Base-by-base conservation (phyloP, 2,113 vertebrate genomes). In the Hiodon tergisus region DNA sequence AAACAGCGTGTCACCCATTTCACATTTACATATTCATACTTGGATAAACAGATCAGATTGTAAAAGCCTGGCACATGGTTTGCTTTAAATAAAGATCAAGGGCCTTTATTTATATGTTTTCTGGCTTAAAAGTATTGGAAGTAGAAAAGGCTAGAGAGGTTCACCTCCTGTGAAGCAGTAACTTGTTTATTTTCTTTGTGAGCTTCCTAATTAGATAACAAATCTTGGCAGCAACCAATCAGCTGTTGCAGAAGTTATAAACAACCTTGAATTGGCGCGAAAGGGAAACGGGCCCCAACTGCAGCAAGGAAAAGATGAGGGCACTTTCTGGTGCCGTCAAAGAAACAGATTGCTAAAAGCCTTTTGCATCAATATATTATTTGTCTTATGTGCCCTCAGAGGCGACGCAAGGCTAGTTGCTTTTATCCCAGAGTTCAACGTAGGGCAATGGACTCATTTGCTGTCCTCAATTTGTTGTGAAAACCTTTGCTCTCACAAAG, bases 381-480 rank as follows among this genome's bases (percentile, higher is more conserved):
- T 6, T 71, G 65, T 4, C 59, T 68, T 59, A 67, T 67, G 4
- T 67, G 65, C 6, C 68, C 54, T 16, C 53, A 59, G 73, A 67
- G 54, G 54, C 53, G 50, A 48, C 10, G 46, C n/a, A 16, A 50
- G n/a, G 9, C 65, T 59, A 52, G 31, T 68, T 67, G 53, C 63
- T 67, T 67, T 67, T 58, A 75, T 67, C 31, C 10, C n/a, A 51
- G 6, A 46, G n/a, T 59, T 75, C 73, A 58, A 9, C 67, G 72
- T 67, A 67, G 63, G 52, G 55, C 53, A 68, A 75, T 50, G 59
- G 31, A 59, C 6, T 68, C n/a, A 9, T 51, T 57, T 67, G 46
- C 65, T 59, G 63, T 59, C 73, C 54, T 74, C 60, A 62, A 16
- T 51, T 75, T 67, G 11, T 75, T 31, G 54, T 68, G 53, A 67